These are phyloP conservation scores for Cataglyphis hispanica DNA, from an alignment of 1,140 invertebrate genomes.

Conservation along the genomic window DNA sequence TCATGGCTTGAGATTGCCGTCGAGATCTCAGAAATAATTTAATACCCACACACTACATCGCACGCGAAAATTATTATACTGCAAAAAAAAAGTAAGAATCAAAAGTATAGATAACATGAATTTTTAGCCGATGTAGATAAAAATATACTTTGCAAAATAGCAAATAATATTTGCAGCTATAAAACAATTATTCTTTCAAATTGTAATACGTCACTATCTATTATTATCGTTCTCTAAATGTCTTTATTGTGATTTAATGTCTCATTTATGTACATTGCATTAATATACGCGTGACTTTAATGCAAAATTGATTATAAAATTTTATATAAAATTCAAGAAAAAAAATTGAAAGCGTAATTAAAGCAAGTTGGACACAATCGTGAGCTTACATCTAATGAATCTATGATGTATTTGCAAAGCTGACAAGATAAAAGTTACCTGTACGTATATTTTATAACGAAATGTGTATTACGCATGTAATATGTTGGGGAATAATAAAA, in stretches of 20 bases:
- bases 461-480: slow-evolving; percentile 33
- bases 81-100: background rate
- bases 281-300: background rate
- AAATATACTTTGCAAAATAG: slow-evolving; percentile 5
- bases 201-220: background rate
- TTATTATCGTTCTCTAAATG: slow-evolving; percentile 5
- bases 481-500: slow-evolving; percentile 24
- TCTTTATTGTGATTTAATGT: slow-evolving; percentile 39
- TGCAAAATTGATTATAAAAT: background rate
- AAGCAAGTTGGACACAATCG: slow-evolving; percentile 38
- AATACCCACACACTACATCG: slow-evolving; percentile 11
- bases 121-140: slow-evolving; percentile 2
- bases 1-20: slow-evolving; percentile 27
- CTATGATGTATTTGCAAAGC: slow-evolving; percentile 43
- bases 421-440: slow-evolving; percentile 11
- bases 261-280: background rate
- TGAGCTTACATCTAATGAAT: slow-evolving; percentile 28
- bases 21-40: slow-evolving; percentile 44
- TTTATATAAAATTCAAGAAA: background rate
- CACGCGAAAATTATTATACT: slow-evolving; percentile 37
- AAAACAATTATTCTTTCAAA: slow-evolving; percentile 16
- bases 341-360: background rate
- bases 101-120: slow-evolving; percentile 25
- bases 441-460: slow-evolving; percentile 8
- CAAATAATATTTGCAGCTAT: background rate